Evolutionary conservation across 2,888 invertebrate genomes (phyloP).

Genomic region (Pristionchus exspectatus): DNA sequence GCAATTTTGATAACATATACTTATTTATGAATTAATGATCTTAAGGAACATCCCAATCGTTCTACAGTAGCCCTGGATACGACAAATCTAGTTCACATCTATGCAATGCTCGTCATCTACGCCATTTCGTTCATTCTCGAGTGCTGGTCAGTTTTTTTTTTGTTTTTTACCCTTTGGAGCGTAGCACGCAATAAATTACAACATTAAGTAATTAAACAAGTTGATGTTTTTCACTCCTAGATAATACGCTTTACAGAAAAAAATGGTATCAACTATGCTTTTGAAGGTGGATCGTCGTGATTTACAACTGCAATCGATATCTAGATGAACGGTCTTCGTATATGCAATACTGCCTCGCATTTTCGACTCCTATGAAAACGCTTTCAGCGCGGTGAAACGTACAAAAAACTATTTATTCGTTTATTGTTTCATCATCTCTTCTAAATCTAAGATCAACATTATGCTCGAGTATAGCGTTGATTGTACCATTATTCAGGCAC

Average conservation of each 20-base stretch:
- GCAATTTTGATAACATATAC: not conserved
- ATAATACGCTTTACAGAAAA: no score
- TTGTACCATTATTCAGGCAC: not conserved
- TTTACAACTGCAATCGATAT: slow-evolving; percentile 76
- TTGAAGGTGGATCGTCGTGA: slow-evolving; percentile 57
- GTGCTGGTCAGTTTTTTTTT: slow-evolving; percentile 69
- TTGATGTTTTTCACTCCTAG: no score
- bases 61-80: slow-evolving; percentile 74
- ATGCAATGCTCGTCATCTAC: slow-evolving; percentile 71
- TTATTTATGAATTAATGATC: not conserved
- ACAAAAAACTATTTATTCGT: no score
- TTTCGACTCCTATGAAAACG: slow-evolving; percentile 78
- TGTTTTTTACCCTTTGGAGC: not conserved
- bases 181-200: no score
- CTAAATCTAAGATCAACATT: not conserved
- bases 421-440: not conserved
- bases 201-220: no score
- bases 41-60: slow-evolving; percentile 70
- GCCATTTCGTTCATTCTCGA: slow-evolving; percentile 71
- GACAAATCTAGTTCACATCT: slow-evolving; percentile 72
- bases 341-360: slow-evolving; percentile 78
- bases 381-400: slow-evolving; percentile 62
- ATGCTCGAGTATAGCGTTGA: not conserved
- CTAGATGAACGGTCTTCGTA: slow-evolving; percentile 75
- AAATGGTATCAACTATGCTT: not conserved